A percentile compares a stretch with the other conserved stretches of the same genome.
Evolutionary conservation across 1,140 invertebrate genomes (phyloP).

Genomic region (Drosophila seguyi): DNA sequence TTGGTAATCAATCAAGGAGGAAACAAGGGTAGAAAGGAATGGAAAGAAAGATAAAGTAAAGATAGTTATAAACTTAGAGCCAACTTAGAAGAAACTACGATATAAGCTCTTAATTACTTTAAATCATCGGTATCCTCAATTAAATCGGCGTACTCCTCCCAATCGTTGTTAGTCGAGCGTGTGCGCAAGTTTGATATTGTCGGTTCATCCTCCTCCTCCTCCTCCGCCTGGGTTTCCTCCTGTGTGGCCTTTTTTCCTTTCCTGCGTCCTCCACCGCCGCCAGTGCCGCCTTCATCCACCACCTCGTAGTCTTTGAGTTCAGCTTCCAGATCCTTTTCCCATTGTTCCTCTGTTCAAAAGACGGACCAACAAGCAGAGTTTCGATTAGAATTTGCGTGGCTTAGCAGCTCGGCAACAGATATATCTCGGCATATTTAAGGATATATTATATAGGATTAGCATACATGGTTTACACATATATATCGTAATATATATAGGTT

Average conservation of each 20-base stretch:
- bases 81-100: constrained; percentile 85
- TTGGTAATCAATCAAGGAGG: constrained; percentile 53
- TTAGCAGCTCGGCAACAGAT: constrained; percentile 33
- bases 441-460: constrained; percentile 42
- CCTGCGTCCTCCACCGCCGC: constrained; percentile 26
- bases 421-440: constrained; percentile 32
- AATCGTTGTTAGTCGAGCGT: constrained; percentile 84
- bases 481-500: constrained; percentile 37
- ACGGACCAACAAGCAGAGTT: constrained; percentile 31
- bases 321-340: constrained; percentile 96
- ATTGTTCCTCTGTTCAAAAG: constrained; percentile 92
- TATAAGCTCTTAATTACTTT: constrained; percentile 86
- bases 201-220: constrained; percentile 77
- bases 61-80: constrained; percentile 80
- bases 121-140: constrained; percentile 85
- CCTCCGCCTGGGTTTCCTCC: constrained; percentile 53
- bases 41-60: constrained; percentile 74
- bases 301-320: constrained; percentile 97
- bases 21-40: constrained; percentile 79
- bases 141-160: constrained; percentile 84
- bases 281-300: constrained; percentile 87
- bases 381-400: constrained; percentile 70
- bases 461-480: constrained; percentile 64
- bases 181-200: constrained; percentile 85
- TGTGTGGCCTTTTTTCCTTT: constrained; percentile 26